Base-by-base conservation (phyloP, 2,797 vertebrate genomes). In the Artibeus jamaicensis region DNA sequence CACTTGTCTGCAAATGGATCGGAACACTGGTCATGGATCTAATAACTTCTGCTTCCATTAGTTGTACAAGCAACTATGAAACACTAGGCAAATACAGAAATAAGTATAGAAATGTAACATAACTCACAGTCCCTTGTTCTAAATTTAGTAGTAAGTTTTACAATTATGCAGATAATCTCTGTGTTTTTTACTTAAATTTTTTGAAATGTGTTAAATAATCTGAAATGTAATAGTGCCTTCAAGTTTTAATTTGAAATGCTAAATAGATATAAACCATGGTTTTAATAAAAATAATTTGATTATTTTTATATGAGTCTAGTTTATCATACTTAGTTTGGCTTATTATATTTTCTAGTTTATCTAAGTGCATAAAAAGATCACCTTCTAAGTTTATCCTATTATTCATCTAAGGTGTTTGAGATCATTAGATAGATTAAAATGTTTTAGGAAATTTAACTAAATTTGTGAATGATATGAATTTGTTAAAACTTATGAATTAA, bases 171-270 rank as follows among this genome's bases (percentile, higher is more conserved):
- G 14, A 86, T 55, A 86, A 92, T 85, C 39, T 53, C 39, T 53
- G 6, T 57, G 48, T 70, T 78, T 67, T 68, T 70, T 82, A 78
- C 29, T 96, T 84, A 50, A 50, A 55, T 37, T 78, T 85, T 68
- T 42, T n/a, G 5, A 94, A 88, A 96, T 32, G 3, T 76, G 71
- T 93, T 77, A 71, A 94, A 95, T 39, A 93, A 68, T 86, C 15
- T 65, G 34, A 86, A 88, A 70, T 93, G 89, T 15, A 83, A 94
- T n/a, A 93, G 65, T 85, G 6, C 19, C 55, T 88, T 95, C 15
- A 89, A 84, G 32, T 84, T 91, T 91, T 94, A 53, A 91, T 79
- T 85, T 86, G 65, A 96, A 93, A 88, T 82, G 11, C 79, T 85
- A 94, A 94, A 73, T 78, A 85, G 62, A 71, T 79, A 57, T 26